Evolutionary conservation across 2,113 vertebrate genomes (phyloP), one percentile per base, ranked within the genome.

Genomic region (Neogale vison): DNA sequence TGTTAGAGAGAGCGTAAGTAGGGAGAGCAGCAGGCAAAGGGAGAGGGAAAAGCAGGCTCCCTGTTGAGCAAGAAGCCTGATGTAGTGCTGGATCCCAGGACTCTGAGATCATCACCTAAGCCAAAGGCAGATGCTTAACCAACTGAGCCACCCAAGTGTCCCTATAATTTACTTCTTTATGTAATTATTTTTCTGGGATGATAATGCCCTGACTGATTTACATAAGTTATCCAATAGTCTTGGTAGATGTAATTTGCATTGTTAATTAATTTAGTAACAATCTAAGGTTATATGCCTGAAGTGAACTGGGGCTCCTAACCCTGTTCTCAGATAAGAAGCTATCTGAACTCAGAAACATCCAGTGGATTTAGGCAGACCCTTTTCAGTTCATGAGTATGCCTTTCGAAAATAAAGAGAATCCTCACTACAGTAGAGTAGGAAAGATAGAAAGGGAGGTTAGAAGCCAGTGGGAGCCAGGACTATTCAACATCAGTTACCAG

Each of bases 251-350:
- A 71, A 76, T 76, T 87, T 67, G 72, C 23, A 69, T 21, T 69
- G 57, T 93, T 93, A 87, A 87, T 82, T 91, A 87, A 87, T 82
- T 91, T 82, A 26, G 45, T 83, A 45, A n/a, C 57, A 86, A 81
- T 85, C 72, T 77, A 34, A 83, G 39, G 20, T 82, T 81, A 17
- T 72, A 63, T 24, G 21, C 7, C 39, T 82, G 65, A 87, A 50
- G 7, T 47, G 59, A 90, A 90, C 29, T 69, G 94, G 87, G 87
- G 72, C 20, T 76, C 59, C 5, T n/a, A 80, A 45, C 12, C 14
- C 23, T 87, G 45, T 42, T 11, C 45, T 67, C 17, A 50, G 31
- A 31, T 63, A 29, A 93, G 85, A 87, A 82, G 20, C 42, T 74
- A 15, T 59, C 23, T 95, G 45, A 72, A 26, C 26, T 76, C 39